Evolutionary conservation across 1,140 invertebrate genomes (phyloP), one percentile per base, ranked within the genome.

Genomic region (Samia ricini): DNA sequence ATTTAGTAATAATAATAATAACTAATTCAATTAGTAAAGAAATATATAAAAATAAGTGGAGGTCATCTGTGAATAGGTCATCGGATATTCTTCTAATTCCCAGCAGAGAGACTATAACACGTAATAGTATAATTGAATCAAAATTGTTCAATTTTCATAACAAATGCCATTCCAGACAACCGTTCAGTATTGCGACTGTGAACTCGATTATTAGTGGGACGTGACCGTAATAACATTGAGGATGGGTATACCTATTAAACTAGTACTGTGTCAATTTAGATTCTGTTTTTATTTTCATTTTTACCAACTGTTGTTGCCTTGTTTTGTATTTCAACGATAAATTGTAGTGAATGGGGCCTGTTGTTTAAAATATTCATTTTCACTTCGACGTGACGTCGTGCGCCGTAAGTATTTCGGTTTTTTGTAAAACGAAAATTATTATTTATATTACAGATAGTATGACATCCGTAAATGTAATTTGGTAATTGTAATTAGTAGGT

Each of bases 161-260:
- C 21, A 66, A 57, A 74, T 68, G 26, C 58, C 59, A 72, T 69
- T 74, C 67, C 65, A 69, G 57, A 64, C 55, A 50, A 51, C 62
- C 61, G 24, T 56, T 63, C 66, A 60, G 48, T 69, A 69, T 72
- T 64, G 64, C 61, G 26, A 64, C 61, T 66, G 66, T 56, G 64
- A 58, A 61, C 64, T 72, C 71, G 73, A 79, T 77, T 79, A 75
- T 79, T 79, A 77, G 74, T 63, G 49, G 71, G 72, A 75, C 74
- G 77, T 79, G 77, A 72, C 64, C 69, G 55, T 56, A 65, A 68
- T 65, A 68, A 69, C 67, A 62, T 65, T 55, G 51, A 72, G 59
- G 63, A 62, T 60, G 63, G 61, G 20, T 52, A 52, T 15, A 42
- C 22, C 51, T 52, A 52, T 52, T 52, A 52, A 52, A 52, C 51